Percentiles rank a stretch among this genome's conserved stretches.
phyloP scores from a whole-genome alignment of 2,797 vertebrate species.

The Mycteria americana region DNA sequence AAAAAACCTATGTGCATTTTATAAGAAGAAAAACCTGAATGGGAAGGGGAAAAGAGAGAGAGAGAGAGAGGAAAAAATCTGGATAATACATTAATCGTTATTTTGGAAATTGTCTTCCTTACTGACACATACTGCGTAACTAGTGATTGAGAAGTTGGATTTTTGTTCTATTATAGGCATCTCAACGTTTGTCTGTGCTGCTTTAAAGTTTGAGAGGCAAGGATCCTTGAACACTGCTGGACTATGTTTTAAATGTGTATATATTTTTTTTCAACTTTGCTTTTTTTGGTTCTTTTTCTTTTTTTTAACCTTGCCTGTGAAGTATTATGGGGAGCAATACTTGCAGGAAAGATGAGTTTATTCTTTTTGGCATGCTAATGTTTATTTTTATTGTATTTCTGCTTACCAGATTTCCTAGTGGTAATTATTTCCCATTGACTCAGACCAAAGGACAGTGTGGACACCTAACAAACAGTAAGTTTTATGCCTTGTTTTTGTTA shows the following conservation, averaged over 20 bases:
- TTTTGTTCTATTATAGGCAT: slow-evolving; percentile 69
- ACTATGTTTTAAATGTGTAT: slow-evolving; percentile 67
- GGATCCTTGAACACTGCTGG: slow-evolving; percentile 71
- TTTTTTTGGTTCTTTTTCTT: slow-evolving; percentile 54
- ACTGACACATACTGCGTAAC: slow-evolving; percentile 70
- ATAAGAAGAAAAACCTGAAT: slow-evolving; percentile 83
- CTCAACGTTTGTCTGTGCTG: slow-evolving; percentile 66
- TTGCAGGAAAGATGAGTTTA: slow-evolving; percentile 62
- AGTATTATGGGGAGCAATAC: slow-evolving; percentile 62
- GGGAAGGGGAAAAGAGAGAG: slow-evolving; percentile 71
- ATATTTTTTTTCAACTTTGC: slow-evolving; percentile 69
- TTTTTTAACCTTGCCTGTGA: slow-evolving; percentile 61
- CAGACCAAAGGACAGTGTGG: slow-evolving; percentile 54
- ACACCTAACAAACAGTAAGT: slow-evolving; percentile 73
- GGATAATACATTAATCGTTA: slow-evolving; percentile 73
- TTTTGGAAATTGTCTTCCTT: slow-evolving; percentile 74
- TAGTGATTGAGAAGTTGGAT: slow-evolving; percentile 74
- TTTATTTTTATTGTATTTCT: slow-evolving; percentile 66
- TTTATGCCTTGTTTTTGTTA: slow-evolving; percentile 57
- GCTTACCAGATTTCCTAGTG: slow-evolving; percentile 68
- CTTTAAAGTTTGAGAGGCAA: slow-evolving; percentile 74
- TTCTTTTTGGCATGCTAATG: slow-evolving; percentile 69
- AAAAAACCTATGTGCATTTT: slow-evolving; percentile 90
- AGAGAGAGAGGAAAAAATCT: slow-evolving; percentile 62
- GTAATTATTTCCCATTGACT: slow-evolving; percentile 54